Evolutionary conservation across 2,797 vertebrate genomes (phyloP).

Genomic region (Gouania willdenowi): DNA sequence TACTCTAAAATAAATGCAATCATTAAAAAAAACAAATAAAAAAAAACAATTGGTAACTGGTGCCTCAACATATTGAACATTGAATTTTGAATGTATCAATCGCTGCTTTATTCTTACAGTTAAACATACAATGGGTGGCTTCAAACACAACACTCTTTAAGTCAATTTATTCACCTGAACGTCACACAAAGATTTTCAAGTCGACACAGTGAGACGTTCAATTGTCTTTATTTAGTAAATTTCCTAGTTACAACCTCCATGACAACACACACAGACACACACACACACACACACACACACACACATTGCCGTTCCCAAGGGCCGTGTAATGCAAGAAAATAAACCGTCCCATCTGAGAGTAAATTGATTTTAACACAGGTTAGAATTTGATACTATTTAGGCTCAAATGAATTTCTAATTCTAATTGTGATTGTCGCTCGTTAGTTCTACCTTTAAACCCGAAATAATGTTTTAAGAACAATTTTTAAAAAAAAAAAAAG

Average conservation of each 20-base stretch:
- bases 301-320: slow-evolving; percentile 25
- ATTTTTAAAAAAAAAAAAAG: too few species aligned
- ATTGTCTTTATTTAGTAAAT: slow-evolving; percentile 53
- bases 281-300: slow-evolving; percentile 40
- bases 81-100: too few species aligned
- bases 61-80: too few species aligned
- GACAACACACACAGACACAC: slow-evolving; percentile 67
- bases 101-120: too few species aligned
- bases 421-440: too few species aligned
- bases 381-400: slow-evolving; percentile 9
- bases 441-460: too few species aligned
- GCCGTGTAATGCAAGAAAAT: slow-evolving; percentile 35
- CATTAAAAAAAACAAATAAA: too few species aligned
- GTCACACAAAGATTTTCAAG: not conserved
- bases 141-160: too few species aligned
- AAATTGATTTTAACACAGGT: slow-evolving; percentile 51
- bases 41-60: too few species aligned
- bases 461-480: too few species aligned
- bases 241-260: slow-evolving; percentile 73
- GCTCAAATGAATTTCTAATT: slow-evolving; percentile 25
- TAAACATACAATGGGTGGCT: too few species aligned
- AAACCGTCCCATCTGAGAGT: slow-evolving; percentile 33
- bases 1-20: too few species aligned
- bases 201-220: slow-evolving; percentile 36
- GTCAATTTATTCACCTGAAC: not conserved